Percentiles rank a stretch among this genome's conserved stretches.
Conservation (phyloP, 2,888 invertebrate genomes). For the Sinelater perroti region DNA sequence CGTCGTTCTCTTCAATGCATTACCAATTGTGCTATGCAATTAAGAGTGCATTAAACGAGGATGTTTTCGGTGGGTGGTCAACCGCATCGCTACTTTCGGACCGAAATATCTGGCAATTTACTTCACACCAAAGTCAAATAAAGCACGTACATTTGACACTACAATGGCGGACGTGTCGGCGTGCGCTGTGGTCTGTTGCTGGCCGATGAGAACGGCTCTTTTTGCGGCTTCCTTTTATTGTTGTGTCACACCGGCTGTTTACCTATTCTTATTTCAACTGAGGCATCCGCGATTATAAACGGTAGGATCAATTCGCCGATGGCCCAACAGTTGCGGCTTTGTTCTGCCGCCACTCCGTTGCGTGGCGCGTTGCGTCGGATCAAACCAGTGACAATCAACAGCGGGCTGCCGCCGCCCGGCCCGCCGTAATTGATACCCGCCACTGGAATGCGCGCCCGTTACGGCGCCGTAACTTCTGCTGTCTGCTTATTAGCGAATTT, state of each 20-base stretch:
- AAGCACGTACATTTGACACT: conserved; percentile 39
- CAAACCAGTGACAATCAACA: no score
- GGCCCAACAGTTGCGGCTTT: no score
- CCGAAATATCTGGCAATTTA: conserved; percentile 29
- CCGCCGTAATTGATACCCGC: conserved; percentile 38
- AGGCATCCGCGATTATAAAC: conserved; percentile 36
- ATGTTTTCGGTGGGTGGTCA: conserved; percentile 29
- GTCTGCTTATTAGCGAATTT: conserved; percentile 34
- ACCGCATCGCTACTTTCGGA: conserved; percentile 22
- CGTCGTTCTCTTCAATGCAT: no score
- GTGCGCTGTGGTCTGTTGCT: conserved; percentile 26
- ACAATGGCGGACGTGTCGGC: conserved; percentile 39
- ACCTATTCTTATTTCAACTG: conserved; percentile 36
- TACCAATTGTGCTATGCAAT: no score
- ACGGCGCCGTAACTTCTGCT: conserved; percentile 30
- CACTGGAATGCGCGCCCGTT: conserved; percentile 35
- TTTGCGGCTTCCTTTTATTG: conserved; percentile 36
- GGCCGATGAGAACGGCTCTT: conserved; percentile 36
- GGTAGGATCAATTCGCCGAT: conserved; percentile 34
- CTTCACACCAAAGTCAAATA: conserved; percentile 39
- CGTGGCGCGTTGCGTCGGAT: no score
- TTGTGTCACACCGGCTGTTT: conserved; percentile 40
- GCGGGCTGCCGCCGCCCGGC: no score
- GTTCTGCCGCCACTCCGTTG: no score
- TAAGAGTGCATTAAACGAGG: not conserved